These are phyloP conservation scores for Cantharis lateralis DNA, from an alignment of 2,888 invertebrate genomes.

Conservation along the genomic window DNA sequence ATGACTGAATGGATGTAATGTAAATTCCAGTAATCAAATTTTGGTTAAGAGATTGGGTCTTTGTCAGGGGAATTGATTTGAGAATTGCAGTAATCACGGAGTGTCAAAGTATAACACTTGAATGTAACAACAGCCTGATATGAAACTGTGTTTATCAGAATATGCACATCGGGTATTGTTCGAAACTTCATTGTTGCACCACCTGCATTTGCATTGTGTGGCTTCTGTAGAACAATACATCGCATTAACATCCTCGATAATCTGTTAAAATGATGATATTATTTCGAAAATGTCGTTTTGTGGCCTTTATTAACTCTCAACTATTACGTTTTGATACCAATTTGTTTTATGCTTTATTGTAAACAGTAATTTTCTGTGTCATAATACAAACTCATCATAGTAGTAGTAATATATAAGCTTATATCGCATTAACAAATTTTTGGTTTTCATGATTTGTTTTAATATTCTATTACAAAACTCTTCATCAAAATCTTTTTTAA, in stretches of 20 bases:
- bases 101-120: slow-evolving; percentile 33
- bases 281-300: slow-evolving; percentile 32
- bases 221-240: slow-evolving; percentile 42
- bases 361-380: slow-evolving; percentile 8
- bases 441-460: background rate
- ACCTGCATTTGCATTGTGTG: slow-evolving; percentile 39
- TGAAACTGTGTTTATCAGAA: slow-evolving; percentile 42
- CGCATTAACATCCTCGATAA: slow-evolving; percentile 44
- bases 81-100: background rate
- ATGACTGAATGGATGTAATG: background rate
- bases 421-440: background rate
- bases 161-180: slow-evolving; percentile 48
- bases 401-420: background rate
- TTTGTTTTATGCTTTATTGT: slow-evolving; percentile 12
- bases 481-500: too few species aligned
- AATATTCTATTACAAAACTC: too few species aligned
- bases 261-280: slow-evolving; percentile 39
- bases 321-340: slow-evolving; percentile 30
- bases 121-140: slow-evolving; percentile 27
- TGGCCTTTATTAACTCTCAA: slow-evolving; percentile 30
- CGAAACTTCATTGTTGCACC: slow-evolving; percentile 37
- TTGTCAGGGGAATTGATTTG: background rate
- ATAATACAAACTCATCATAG: background rate
- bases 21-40: background rate
- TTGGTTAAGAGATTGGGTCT: background rate